These are phyloP conservation scores for Moxostoma hubbsi DNA, from an alignment of 2,797 vertebrate species.

Conservation along the genomic window DNA sequence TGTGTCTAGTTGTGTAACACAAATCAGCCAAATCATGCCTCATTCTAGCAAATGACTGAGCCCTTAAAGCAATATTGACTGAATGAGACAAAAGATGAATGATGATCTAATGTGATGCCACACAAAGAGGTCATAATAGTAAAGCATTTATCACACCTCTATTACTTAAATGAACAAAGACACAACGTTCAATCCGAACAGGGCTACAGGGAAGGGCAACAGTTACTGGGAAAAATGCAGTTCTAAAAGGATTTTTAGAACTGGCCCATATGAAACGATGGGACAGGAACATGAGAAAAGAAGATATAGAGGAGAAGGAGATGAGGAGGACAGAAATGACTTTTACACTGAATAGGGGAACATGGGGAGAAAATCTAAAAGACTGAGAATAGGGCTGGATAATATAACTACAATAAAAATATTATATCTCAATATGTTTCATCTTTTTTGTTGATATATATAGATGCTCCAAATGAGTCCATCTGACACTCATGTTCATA, in stretches of 20 bases:
- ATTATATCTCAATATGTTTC: too few relatives aligned
- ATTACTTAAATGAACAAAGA: slow-evolving; percentile 45
- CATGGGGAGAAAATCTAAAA: slow-evolving; percentile 27
- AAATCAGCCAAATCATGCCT: not conserved
- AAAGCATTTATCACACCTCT: slow-evolving; percentile 59
- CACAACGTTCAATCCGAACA: slow-evolving; percentile 42
- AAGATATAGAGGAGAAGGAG: slow-evolving; percentile 23
- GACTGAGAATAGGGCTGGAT: not conserved
- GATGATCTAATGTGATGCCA: slow-evolving; percentile 52
- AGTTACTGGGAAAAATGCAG: slow-evolving; percentile 24
- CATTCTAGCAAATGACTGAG: slow-evolving; percentile 48
- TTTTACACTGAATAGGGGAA: not conserved
- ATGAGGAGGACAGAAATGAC: slow-evolving; percentile 4
- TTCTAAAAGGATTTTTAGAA: slow-evolving; percentile 14
- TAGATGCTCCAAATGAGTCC: too few relatives aligned
- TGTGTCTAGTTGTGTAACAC: not conserved
- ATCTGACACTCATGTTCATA: too few relatives aligned
- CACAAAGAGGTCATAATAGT: slow-evolving; percentile 57
- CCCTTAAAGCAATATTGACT: slow-evolving; percentile 60
- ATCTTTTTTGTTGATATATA: too few relatives aligned
- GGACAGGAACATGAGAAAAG: slow-evolving; percentile 14
- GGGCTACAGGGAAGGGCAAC: slow-evolving; percentile 39
- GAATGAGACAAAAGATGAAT: slow-evolving; percentile 57
- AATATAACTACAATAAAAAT: too few relatives aligned
- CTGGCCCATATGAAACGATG: not conserved